phyloP scores from a whole-genome alignment of 2,888 invertebrate species.

The Galerucella calmariensis region DNA sequence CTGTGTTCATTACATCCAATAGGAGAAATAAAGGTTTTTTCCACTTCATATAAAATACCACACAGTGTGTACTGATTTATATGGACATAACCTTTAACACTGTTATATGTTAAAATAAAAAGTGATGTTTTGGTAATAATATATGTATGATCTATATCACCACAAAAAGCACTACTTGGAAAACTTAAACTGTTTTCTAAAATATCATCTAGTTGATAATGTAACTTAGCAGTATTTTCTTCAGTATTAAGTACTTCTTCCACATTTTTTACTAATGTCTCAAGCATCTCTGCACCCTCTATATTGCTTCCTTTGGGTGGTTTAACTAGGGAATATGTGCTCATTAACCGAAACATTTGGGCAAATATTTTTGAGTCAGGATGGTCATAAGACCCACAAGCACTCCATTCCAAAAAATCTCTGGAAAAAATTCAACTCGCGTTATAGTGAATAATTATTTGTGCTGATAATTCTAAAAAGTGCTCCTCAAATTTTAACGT shows the following conservation, averaged over 20 bases:
- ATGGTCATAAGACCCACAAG: not conserved
- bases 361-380: not conserved
- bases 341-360: conserved; percentile 1
- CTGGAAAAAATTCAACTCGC: not conserved
- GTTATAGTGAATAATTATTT: too few species aligned
- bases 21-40: not conserved
- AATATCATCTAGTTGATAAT: too few species aligned
- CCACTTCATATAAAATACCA: not conserved
- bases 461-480: too few species aligned
- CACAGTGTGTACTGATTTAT: not conserved
- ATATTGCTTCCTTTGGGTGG: conserved; percentile 2
- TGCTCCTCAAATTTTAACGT: too few species aligned
- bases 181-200: too few species aligned
- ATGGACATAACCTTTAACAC: conserved; percentile 1
- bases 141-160: not conserved
- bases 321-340: conserved; percentile 2
- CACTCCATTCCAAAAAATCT: not conserved
- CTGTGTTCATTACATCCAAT: conserved; percentile 1
- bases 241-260: not conserved
- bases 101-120: too few species aligned
- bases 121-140: not conserved
- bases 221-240: not conserved
- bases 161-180: too few species aligned
- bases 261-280: conserved; percentile 2
- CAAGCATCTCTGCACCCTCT: not conserved